A percentile compares a stretch with the other conserved stretches of the same genome.
Conservation (phyloP, 2,888 invertebrate species). For the Poecilobothrus nobilitatus region DNA sequence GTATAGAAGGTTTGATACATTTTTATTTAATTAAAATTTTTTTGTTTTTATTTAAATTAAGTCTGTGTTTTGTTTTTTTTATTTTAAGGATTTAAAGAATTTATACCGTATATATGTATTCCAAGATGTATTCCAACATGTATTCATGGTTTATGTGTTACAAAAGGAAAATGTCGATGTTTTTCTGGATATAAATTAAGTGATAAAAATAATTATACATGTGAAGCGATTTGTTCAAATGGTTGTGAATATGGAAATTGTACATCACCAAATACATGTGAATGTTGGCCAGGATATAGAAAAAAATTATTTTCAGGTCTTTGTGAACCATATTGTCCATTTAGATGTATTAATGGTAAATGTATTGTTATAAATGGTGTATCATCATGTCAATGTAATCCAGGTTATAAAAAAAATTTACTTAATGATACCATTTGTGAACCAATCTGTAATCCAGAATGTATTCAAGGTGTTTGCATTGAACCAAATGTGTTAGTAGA, state of each 20-base stretch:
- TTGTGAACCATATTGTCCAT: constrained; percentile 34
- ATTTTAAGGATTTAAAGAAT: background rate
- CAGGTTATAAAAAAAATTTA: constrained; percentile 40
- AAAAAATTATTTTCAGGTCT: constrained; percentile 27
- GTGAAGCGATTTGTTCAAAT: constrained; percentile 33
- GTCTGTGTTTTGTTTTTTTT: too few species aligned
- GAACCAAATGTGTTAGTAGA: constrained; percentile 30
- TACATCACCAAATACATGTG: constrained; percentile 39
- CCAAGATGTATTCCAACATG: constrained; percentile 21
- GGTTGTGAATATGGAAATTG: constrained; percentile 36
- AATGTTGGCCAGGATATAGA: constrained; percentile 35
- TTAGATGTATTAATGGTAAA: constrained; percentile 32
- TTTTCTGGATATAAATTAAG: constrained; percentile 25
- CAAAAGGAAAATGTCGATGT: constrained; percentile 32
- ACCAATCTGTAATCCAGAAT: constrained; percentile 36
- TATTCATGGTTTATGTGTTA: constrained; percentile 31
- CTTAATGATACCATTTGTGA: constrained; percentile 33
- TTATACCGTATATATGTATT: constrained; percentile 13
- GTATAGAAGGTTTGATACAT: constrained; percentile 28
- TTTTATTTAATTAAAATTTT: too few species aligned
- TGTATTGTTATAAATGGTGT: constrained; percentile 41
- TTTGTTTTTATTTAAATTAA: too few species aligned
- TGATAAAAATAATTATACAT: constrained; percentile 22
- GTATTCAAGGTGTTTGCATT: constrained; percentile 43
- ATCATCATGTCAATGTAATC: constrained; percentile 49